Base-by-base conservation (phyloP, 2,797 vertebrate genomes). In the Champsocephalus gunnari region DNA sequence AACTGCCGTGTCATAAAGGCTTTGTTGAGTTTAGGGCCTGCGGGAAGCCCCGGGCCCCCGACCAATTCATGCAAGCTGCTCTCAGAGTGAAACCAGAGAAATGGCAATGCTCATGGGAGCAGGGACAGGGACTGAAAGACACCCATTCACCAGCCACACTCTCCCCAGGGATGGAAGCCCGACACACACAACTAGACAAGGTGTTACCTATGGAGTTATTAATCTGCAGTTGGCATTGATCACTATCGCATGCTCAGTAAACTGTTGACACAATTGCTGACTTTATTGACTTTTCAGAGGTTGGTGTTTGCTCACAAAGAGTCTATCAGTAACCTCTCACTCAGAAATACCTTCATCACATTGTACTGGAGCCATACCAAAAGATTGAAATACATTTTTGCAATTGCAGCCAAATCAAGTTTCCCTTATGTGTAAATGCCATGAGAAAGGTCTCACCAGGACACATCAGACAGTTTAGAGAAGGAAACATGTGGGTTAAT, bases 51-150 rank as follows among this genome's bases (percentile, higher is more conserved):
- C 11, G 54, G 72, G 77, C 79, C 74, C 64, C 71, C 4, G 1
- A 84, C 71, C 85, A 87, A 71, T 62, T 71, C 76, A 64, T 60
- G 24, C 78, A 50, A 75, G 77, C 78, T 48, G 77, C 84, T 87
- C 81, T 84, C 70, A 72, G 79, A 83, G 82, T 85, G 91, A 90
- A 92, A 93, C 87, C 71, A 71, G 90, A 92, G 88, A 92, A 91
- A 92, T 88, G 89, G 88, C 81, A 89, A 80, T 49, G 77, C 88
- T 83, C 79, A 72, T 67, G 77, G 87, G 89, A 90, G 79, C 73
- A 34, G 76, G 82, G 79, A 68, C 61, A 66, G 70, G 49, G 64
- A 79, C 63, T 88, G 77, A 92, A 87, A 93, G 87, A 85, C 80
- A 73, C 38, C 78, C 82, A 88, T 87, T 92, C 87, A 90, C 9